Evolutionary conservation across 1,140 invertebrate genomes (phyloP).

Genomic region (Lerema accius): DNA sequence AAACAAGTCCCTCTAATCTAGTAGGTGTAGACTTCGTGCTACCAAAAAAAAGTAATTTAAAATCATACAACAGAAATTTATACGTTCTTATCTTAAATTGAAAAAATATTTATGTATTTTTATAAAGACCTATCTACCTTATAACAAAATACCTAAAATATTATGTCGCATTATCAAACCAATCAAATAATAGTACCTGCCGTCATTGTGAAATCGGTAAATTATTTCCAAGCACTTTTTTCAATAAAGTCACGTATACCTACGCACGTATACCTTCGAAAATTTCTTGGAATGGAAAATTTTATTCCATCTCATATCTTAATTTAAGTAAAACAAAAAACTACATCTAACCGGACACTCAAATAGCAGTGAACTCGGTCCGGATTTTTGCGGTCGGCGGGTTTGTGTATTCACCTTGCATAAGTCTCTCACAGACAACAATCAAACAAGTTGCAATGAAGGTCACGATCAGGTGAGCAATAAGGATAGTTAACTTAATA

Average conservation of each 20-base stretch:
- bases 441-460: constrained; percentile 58
- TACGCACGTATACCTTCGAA: not conserved
- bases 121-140: too few species aligned
- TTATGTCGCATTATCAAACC: not conserved
- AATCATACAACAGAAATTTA: too few species aligned
- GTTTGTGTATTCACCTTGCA: constrained; percentile 65
- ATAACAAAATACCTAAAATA: too few species aligned
- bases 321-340: not conserved
- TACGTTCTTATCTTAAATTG: too few species aligned
- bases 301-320: not conserved
- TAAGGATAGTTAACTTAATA: constrained; percentile 61
- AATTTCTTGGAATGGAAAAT: not conserved
- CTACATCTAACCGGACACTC: not conserved
- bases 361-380: constrained; percentile 16
- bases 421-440: constrained; percentile 54
- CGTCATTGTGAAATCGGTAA: not conserved
- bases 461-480: constrained; percentile 66
- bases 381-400: constrained; percentile 57
- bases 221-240: not conserved
- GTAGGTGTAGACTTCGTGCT: too few species aligned
- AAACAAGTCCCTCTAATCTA: too few species aligned
- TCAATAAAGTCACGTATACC: constrained; percentile 1
- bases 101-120: too few species aligned
- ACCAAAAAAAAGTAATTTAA: too few species aligned
- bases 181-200: not conserved